phyloP scores from a whole-genome alignment of 2,797 vertebrate species.

The Pitangus sulphuratus region DNA sequence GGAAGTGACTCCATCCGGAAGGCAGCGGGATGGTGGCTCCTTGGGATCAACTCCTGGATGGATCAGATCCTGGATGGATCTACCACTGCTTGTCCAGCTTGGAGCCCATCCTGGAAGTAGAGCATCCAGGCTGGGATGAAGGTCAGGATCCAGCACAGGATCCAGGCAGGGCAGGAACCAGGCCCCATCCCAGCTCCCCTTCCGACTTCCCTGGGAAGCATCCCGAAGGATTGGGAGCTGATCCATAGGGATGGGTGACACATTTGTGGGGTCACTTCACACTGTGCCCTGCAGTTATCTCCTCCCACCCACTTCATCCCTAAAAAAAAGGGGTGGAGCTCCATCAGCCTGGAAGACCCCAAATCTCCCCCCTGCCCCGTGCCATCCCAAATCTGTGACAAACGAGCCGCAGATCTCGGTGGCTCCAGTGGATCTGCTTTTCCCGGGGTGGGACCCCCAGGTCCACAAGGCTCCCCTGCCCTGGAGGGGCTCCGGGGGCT shows the following conservation, averaged over 20 bases:
- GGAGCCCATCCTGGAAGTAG: no score
- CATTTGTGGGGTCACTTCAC: not conserved
- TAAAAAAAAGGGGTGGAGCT: not conserved
- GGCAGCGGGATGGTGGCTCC: not conserved
- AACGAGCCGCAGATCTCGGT: fast-evolving
- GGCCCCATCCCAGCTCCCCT: not conserved
- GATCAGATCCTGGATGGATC: not conserved
- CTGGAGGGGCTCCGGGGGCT: fast-evolving
- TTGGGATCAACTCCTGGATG: not conserved
- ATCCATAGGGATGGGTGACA: not conserved
- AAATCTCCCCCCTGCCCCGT: fast-evolving
- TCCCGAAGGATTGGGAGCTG: not conserved
- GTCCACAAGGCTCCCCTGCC: fast-evolving
- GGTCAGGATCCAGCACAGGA: not conserved
- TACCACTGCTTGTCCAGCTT: not conserved
- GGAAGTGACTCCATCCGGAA: not conserved
- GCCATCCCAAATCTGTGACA: not conserved
- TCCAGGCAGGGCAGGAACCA: not conserved
- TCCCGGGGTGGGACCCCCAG: fast-evolving
- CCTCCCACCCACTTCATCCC: not conserved
- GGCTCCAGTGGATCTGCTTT: not conserved
- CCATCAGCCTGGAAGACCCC: not conserved
- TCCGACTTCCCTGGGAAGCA: not conserved
- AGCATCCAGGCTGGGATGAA: not conserved
- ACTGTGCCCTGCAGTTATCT: not conserved